Evolutionary conservation across 2,113 vertebrate species (phyloP).

Genomic region (Tauraco erythrolophus): DNA sequence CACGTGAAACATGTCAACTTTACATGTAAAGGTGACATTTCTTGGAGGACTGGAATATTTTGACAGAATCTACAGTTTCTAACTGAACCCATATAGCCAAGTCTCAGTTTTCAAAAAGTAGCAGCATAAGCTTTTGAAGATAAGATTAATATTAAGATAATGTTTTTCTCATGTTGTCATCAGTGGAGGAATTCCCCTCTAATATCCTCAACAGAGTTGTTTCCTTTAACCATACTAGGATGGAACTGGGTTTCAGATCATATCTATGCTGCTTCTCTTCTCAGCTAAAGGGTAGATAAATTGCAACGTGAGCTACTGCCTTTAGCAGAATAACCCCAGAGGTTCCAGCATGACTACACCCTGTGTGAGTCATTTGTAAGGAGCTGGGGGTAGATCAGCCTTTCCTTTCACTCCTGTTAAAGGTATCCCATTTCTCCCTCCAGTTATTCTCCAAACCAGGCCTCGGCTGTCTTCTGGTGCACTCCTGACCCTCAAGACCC

Average conservation of each 20-base stretch:
- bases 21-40: background rate
- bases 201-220: slow-evolving; percentile 31
- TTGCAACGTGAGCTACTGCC: background rate
- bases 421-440: background rate
- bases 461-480: background rate
- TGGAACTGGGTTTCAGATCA: slow-evolving; percentile 7
- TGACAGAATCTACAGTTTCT: background rate
- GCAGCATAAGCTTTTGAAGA: slow-evolving; percentile 34
- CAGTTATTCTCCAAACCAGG: background rate
- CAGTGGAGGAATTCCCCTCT: slow-evolving; percentile 61
- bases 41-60: background rate
- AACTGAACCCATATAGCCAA: background rate
- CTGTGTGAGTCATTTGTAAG: background rate
- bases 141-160: slow-evolving; percentile 53
- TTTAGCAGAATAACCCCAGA: background rate
- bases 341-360: background rate
- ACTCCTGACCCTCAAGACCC: background rate
- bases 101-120: slow-evolving; percentile 38
- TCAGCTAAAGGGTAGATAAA: background rate
- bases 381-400: background rate
- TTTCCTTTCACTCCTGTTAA: background rate
- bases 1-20: background rate
- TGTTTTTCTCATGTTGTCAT: slow-evolving; percentile 67
- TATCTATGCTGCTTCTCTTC: slow-evolving; percentile 18
- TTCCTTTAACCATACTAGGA: slow-evolving; percentile 36